Conservation (phyloP, 2,113 vertebrate genomes). For the Panurus biarmicus region DNA sequence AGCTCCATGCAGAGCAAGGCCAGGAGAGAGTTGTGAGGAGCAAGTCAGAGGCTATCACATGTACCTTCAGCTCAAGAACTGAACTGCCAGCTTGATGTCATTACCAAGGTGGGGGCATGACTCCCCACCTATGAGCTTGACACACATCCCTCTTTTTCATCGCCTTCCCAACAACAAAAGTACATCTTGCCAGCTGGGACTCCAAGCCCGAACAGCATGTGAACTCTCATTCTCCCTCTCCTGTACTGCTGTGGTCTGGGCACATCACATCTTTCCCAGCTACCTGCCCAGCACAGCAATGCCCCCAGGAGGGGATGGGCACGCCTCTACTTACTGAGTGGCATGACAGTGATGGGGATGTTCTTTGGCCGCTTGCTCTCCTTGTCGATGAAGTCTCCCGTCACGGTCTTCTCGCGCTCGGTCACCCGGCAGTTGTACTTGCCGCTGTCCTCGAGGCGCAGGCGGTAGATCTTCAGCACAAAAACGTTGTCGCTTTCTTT, state of each 20-base stretch:
- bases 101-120: neutral
- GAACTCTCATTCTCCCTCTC: neutral
- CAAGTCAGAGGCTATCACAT: neutral
- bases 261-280: neutral
- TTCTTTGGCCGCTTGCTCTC: constrained; percentile 94
- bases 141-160: neutral
- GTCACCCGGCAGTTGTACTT: constrained; percentile 97
- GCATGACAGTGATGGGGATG: constrained; percentile 86
- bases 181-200: neutral
- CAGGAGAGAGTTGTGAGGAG: neutral
- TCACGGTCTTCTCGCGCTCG: constrained; percentile 87
- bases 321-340: constrained; percentile 84
- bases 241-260: rapidly evolving
- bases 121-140: neutral
- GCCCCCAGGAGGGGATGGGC: neutral
- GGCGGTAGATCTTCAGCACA: constrained; percentile 88
- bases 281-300: neutral
- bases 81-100: neutral
- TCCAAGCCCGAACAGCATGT: neutral
- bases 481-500: constrained; percentile 85
- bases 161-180: neutral
- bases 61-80: neutral
- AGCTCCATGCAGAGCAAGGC: neutral
- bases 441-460: constrained; percentile 84
- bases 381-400: constrained; percentile 92